Evolutionary conservation across 2,888 invertebrate genomes (phyloP), one percentile per base, ranked within the genome.

Genomic region (Oegoconia quadripuncta): DNA sequence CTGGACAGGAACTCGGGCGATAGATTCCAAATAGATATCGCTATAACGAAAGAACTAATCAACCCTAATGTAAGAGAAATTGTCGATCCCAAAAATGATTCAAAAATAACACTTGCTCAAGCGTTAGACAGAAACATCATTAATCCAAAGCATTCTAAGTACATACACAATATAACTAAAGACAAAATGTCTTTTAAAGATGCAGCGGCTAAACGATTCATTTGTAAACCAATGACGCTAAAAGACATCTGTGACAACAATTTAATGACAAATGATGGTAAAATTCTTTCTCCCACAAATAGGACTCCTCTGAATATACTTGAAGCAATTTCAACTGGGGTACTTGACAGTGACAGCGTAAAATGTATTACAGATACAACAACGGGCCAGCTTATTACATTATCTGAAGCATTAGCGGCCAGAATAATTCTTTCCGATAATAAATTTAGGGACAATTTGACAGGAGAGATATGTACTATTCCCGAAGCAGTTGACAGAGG

Each of bases 401-500:
- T 99, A 34, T 91, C 93, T 11, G 96, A 97, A 69, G 97, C 98
- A 2, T 87, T 98, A 51, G 91, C 91, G 46, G 89, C 91, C 58
- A 95, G 94, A 39, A 91, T 98, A 33, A 91, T 98, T 41, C 88
- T 93, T 37, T 91, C 93, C 0, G 91, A 92, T 41, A 90, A 93
- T 46, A 91, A 90, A 55, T 97, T 95, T 77, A 89, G 91, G 33
- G 94, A 97, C 76, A 90, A 90, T 41, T 87, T 91, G 50, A 93
- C 93, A 0, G 91, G 91, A 30, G 93, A 95, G 76, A 83, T 92
- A 11, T 89, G 95, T 44, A 89, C 92, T 14, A 91, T 98, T 45
- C 90, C 92, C 12, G 97, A 97, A 70, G 98, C 98, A 0, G 95
- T 97, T 11, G 93, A 95, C 64, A 92, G 94, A 42, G 98, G 98